Conservation (phyloP, 1,140 invertebrate genomes). For the Mercenaria mercenaria region DNA sequence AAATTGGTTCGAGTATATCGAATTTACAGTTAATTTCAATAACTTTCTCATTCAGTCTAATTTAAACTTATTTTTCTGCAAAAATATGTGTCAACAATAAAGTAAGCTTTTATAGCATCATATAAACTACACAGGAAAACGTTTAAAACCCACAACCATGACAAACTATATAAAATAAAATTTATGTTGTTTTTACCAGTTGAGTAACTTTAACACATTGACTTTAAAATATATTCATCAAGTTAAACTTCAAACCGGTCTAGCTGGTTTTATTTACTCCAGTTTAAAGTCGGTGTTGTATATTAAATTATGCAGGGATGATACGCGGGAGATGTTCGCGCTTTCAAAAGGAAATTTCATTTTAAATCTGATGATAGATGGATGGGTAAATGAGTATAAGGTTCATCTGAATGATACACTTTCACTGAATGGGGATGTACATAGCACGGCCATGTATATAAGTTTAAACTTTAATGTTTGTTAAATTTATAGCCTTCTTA, state of each 20-base stretch:
- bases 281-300: not conserved
- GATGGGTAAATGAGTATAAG: not conserved
- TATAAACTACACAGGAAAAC: not conserved
- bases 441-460: too few relatives aligned
- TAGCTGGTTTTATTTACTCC: not conserved
- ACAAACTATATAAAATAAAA: not conserved
- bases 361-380: not conserved
- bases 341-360: not conserved
- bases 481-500: too few relatives aligned
- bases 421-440: not conserved
- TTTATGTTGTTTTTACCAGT: conserved; percentile 4
- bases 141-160: not conserved
- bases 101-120: not conserved
- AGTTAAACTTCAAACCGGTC: conserved; percentile 4
- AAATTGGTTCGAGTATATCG: too few relatives aligned
- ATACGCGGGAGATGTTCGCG: not conserved
- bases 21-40: too few relatives aligned
- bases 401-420: conserved; percentile 5
- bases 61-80: too few relatives aligned
- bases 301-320: not conserved
- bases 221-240: conserved; percentile 40
- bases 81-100: not conserved
- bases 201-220: conserved; percentile 8
- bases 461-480: too few relatives aligned
- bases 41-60: too few relatives aligned